phyloP scores from a whole-genome alignment of 2,888 invertebrate species.

The Tolmerus cingulatus region DNA sequence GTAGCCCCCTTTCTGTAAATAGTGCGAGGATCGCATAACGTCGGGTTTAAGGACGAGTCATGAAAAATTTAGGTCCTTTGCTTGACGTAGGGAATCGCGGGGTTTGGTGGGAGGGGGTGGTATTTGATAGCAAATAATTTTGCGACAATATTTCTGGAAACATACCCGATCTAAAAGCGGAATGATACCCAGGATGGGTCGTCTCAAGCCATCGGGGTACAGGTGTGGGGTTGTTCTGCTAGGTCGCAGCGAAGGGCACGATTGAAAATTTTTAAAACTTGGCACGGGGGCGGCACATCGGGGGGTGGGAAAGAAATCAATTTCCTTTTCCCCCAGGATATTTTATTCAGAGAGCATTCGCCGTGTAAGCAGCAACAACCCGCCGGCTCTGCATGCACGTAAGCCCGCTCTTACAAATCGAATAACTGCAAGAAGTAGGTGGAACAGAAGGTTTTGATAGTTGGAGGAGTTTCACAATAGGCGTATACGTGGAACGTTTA shows the following conservation, averaged over 20 bases:
- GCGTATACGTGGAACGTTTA: constrained; percentile 36
- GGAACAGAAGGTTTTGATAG: constrained; percentile 40
- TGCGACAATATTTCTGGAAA: constrained; percentile 8
- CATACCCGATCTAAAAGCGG: neutral
- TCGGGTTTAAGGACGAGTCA: neutral
- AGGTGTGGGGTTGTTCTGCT: neutral
- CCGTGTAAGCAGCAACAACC: constrained; percentile 4
- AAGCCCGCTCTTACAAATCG: constrained; percentile 23
- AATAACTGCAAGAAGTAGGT: constrained; percentile 30
- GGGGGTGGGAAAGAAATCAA: constrained; percentile 11
- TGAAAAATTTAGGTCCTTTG: constrained; percentile 11
- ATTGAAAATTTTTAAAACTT: constrained; percentile 9
- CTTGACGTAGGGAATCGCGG: neutral
- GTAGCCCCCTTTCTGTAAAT: neutral
- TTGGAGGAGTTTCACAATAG: constrained; percentile 30
- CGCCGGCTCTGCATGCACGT: constrained; percentile 1
- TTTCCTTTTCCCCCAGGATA: constrained; percentile 7
- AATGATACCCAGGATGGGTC: neutral
- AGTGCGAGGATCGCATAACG: neutral
- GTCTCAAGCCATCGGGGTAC: neutral
- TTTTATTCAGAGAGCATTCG: constrained; percentile 24
- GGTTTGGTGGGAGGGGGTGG: neutral
- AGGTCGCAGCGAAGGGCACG: neutral
- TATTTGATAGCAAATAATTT: constrained; percentile 29
- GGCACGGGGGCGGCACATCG: neutral